These are phyloP conservation scores for Brachyrhaphis roseni DNA, from an alignment of 2,797 vertebrate genomes.

Conservation along the genomic window DNA sequence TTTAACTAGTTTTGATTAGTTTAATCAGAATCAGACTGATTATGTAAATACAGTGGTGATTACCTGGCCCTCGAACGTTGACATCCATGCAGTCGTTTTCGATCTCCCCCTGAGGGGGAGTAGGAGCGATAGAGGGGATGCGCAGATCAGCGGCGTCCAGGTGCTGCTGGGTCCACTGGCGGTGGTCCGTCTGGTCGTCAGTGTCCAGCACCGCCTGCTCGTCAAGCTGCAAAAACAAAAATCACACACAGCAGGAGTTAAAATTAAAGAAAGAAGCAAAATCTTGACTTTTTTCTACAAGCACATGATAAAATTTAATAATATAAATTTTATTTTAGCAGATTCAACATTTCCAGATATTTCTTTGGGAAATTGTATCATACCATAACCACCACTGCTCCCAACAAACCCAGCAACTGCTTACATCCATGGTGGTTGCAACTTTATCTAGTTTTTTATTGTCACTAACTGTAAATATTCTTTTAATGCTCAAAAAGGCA, in stretches of 20 bases:
- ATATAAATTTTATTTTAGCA: background rate
- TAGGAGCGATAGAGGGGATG: constrained; percentile 93
- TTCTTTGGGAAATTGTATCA: background rate
- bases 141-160: constrained; percentile 95
- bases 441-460: too few relatives aligned
- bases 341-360: background rate
- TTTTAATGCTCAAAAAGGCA: too few relatives aligned
- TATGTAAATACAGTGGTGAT: constrained; percentile 18
- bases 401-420: background rate
- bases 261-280: constrained; percentile 2
- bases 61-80: constrained; percentile 96
- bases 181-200: constrained; percentile 91
- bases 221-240: constrained; percentile 82
- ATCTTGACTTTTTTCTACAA: background rate
- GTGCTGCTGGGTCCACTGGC: constrained; percentile 99
- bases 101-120: constrained; percentile 95
- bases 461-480: too few relatives aligned
- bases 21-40: background rate
- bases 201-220: constrained; percentile 89
- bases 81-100: constrained; percentile 97
- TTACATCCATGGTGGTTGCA: too few relatives aligned
- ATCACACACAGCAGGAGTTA: constrained; percentile 7
- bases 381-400: background rate
- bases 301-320: background rate
- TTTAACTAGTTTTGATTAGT: background rate